Base-by-base conservation (phyloP, 2,888 invertebrate genomes). In the Melinaea marsaeus region DNA sequence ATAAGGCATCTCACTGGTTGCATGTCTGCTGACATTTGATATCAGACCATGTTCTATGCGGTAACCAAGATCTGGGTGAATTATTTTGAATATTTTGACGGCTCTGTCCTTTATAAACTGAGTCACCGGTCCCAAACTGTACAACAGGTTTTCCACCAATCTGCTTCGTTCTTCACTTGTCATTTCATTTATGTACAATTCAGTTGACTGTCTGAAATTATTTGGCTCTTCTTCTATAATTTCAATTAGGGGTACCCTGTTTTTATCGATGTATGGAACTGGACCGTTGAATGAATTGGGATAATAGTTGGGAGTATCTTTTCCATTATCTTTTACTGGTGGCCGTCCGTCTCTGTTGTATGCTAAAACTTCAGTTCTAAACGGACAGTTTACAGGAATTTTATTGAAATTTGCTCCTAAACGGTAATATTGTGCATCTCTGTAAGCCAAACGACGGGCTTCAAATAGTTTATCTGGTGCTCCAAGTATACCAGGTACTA, bases 231-330 rank as follows among this genome's bases (percentile, higher is more conserved):
- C 97, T 68, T 92, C 86, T 4, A 93, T 80, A 33, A 85, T 79
- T 76, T 93, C 93, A 48, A 92, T 85, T 4, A 93, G 84, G 7
- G 91, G 79, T 7, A 92, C 77, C 51, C 82, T 79, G 67, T 91
- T 90, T 22, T 93, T 93, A 4, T 93, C 90, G 37, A 92, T 88
- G 71, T 93, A 93, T 54, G 92, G 92, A 66, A 92, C 92, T 0
- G 98, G 97, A 0, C 98, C 98, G 69, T 93, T 90, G 81, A 97
- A 99, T 68, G 97, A 97, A 88, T 99, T 99, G 0, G 99, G 99
- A 85, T 93, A 97, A 80, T 98, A 99, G 84, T 98, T 98, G 2
- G 98, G 98, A 3, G 95, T 95, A 34, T 95, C 96, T 47, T 92
- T 93, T 83, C 96, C 96, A 79, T 97, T 98, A 72, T 95, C 93